A percentile compares a stretch with the other conserved stretches of the same genome.
These are phyloP conservation scores for Enteromius unitaeniatus DNA, from an alignment of 2,797 vertebrate genomes.

Conservation along the genomic window DNA sequence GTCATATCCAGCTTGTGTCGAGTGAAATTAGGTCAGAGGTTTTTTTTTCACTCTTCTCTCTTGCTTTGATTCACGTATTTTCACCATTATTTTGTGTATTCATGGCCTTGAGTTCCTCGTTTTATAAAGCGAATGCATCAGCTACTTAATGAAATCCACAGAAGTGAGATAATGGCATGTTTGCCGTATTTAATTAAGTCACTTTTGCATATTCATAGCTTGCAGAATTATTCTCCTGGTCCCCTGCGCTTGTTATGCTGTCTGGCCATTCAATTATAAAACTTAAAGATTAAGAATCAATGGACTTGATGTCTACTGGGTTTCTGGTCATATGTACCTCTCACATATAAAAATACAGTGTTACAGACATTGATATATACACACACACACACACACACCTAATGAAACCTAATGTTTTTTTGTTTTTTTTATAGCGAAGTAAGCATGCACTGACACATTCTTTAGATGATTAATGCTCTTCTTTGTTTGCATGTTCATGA, in stretches of 20 bases:
- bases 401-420: no score
- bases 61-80: conserved; percentile 36
- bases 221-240: conserved; percentile 25
- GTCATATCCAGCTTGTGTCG: conserved; percentile 50
- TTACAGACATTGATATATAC: neutral
- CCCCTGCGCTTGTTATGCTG: neutral
- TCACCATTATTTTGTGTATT: conserved; percentile 49
- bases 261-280: neutral
- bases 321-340: neutral
- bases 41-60: conserved; percentile 17
- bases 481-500: no score
- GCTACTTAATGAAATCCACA: conserved; percentile 30
- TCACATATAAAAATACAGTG: no score
- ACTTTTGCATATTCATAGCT: conserved; percentile 45
- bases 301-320: neutral
- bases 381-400: no score
- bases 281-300: neutral
- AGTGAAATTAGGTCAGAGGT: conserved; percentile 61
- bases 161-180: conserved; percentile 15
- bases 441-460: no score
- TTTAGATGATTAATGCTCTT: no score
- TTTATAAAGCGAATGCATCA: conserved; percentile 21
- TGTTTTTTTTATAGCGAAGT: no score
- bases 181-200: conserved; percentile 30
- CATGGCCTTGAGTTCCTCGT: conserved; percentile 47